A percentile compares a stretch with the other conserved stretches of the same genome.
Conservation (phyloP, 1,140 invertebrate species). For the Teleogryllus occipitalis region DNA sequence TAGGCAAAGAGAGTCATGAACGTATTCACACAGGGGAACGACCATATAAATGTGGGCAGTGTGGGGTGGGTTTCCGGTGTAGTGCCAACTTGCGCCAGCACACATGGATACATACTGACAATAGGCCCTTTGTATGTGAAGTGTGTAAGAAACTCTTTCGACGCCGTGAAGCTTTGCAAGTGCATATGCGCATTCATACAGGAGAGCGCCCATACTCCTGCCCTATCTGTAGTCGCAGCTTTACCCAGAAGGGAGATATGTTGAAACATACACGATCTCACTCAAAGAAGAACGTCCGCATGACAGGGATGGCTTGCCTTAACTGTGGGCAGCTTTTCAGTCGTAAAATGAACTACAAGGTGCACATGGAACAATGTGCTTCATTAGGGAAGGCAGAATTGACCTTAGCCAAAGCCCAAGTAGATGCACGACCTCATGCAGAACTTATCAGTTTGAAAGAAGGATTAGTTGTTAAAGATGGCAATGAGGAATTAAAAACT, state of each 20-base stretch:
- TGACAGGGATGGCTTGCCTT: neutral
- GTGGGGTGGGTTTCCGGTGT: constrained; percentile 24
- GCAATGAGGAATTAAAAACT: neutral
- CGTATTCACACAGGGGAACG: constrained; percentile 16
- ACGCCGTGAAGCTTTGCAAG: constrained; percentile 13
- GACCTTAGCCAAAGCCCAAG: neutral
- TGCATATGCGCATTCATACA: constrained; percentile 25
- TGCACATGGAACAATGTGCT: neutral
- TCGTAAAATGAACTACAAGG: neutral
- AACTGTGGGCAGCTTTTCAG: neutral
- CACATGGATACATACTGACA: constrained; percentile 7
- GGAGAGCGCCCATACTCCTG: constrained; percentile 37
- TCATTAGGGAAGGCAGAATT: neutral
- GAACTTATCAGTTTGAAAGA: neutral
- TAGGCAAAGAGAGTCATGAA: neutral
- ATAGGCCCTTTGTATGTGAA: constrained; percentile 38
- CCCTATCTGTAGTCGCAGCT: constrained; percentile 31
- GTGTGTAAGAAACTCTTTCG: constrained; percentile 30
- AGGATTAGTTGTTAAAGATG: too few species aligned
- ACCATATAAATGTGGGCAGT: constrained; percentile 13
- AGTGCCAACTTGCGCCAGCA: constrained; percentile 37
- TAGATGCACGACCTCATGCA: too few species aligned
- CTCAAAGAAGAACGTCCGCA: neutral
- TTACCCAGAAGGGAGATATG: constrained; percentile 10
- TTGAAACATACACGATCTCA: neutral